Percentiles rank a stretch among this genome's conserved stretches.
Evolutionary conservation across 2,113 vertebrate species (phyloP).

Genomic region (Boulengeromyrus knoepffleri): DNA sequence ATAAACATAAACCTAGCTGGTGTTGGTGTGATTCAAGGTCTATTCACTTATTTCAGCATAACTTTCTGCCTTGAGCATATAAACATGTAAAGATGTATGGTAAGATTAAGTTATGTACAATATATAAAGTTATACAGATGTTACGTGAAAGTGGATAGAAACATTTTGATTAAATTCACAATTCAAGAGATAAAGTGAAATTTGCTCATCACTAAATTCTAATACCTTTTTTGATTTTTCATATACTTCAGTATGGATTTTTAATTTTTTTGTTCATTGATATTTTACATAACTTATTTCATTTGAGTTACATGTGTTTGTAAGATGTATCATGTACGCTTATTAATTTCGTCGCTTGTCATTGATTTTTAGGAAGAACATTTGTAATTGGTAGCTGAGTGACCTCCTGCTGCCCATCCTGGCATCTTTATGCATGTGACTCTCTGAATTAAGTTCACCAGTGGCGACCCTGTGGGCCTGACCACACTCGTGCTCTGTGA

Average conservation of each 20-base stretch:
- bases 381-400: neutral
- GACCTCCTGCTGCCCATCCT: neutral
- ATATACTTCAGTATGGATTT: neutral
- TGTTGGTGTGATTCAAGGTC: too few relatives aligned
- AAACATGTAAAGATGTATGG: neutral
- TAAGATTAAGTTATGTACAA: neutral
- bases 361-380: neutral
- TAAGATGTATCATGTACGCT: neutral
- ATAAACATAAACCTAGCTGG: neutral
- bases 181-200: neutral
- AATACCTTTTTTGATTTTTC: neutral
- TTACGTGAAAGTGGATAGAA: neutral
- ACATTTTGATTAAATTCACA: neutral
- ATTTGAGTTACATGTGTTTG: neutral
- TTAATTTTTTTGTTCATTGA: neutral
- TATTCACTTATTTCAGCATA: too few relatives aligned
- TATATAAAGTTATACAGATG: neutral
- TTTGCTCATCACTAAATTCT: neutral
- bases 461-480: neutral
- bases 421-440: neutral
- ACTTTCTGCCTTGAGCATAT: neutral
- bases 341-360: neutral
- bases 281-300: neutral
- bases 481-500: neutral
- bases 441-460: neutral